A percentile compares a stretch with the other conserved stretches of the same genome.
Conservation (phyloP, 2,113 vertebrate species). For the Chaetodon trifascialis region DNA sequence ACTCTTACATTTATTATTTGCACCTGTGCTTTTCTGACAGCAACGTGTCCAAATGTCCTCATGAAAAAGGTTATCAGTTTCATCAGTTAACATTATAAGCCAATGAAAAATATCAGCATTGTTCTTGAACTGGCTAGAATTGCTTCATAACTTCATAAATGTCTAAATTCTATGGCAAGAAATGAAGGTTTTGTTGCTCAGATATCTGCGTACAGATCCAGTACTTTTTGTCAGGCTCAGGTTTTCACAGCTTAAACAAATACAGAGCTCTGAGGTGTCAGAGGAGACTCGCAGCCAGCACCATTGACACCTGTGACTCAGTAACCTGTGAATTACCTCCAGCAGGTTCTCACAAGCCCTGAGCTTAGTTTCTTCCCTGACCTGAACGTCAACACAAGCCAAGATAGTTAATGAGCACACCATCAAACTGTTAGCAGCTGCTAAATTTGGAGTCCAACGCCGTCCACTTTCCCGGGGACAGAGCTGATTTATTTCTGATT, state of each 20-base stretch:
- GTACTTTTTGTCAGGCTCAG: background rate
- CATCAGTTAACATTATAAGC: background rate
- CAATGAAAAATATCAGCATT: background rate
- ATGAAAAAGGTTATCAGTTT: background rate
- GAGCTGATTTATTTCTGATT: background rate
- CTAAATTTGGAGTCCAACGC: background rate
- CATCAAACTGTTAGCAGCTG: conserved; percentile 1
- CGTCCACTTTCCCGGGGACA: background rate
- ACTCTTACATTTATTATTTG: too few relatives aligned
- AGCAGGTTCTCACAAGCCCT: background rate
- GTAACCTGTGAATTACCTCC: background rate
- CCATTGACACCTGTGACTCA: background rate
- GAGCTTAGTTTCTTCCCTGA: background rate
- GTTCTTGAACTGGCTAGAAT: background rate
- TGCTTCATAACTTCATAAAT: background rate
- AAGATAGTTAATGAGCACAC: background rate
- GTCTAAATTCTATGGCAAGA: background rate
- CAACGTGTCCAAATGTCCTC: background rate
- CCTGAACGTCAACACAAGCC: conserved; percentile 20
- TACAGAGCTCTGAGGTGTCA: background rate
- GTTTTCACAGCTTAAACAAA: background rate
- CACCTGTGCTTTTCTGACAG: background rate
- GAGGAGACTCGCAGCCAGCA: too few relatives aligned
- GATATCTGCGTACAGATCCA: background rate
- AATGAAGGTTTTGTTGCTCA: background rate